Evolutionary conservation across 2,797 vertebrate genomes (phyloP), one percentile per base, ranked within the genome.

Genomic region (Pantherophis vulpinus): DNA sequence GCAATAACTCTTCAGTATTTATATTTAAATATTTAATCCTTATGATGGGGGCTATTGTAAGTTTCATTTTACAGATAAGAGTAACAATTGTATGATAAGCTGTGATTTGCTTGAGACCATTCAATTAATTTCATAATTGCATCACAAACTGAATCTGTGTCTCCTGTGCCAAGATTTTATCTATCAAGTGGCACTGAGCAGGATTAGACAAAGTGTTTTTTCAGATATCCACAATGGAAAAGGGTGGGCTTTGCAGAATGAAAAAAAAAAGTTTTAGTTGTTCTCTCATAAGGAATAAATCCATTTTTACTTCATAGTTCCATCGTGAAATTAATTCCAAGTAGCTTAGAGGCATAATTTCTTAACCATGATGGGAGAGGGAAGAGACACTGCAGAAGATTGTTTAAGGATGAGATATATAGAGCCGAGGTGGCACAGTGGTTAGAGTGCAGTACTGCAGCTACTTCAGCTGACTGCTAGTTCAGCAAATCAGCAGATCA

Each of bases 371-470:
- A 83, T 47, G 9, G 37, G 20, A 47, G 20, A 47, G 10, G 4
- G 37, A 47, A 83, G 37, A 83, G 37, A 47, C 10, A 83, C 37
- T 25, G 92, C 12, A 1, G 58, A 29, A 4, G 32, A 95, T 74
- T 37, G 13, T 86, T 92, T 90, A 92, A 93, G 90, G 55, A 23
- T 63, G 54, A 29, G 6, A 74, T 95, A 51, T 86, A 42, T 42
- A 42, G 42, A 42, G 42, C 42, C 42, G 0, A 42, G 42, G 42
- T 42, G 42, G 42, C 42, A 42, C 42, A 42, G 42, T 42, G 42
- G 42, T 42, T 42, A 42, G 42, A 42, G 42, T 42, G 42, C 42
- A 42, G 42, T 42, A 42, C 42, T 42, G 42, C 42, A 42, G 42
- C 42, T 42, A 42, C 42, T 42, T 42, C 42, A 42, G 3, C 42